These are phyloP conservation scores for Naso thynnoides DNA, from an alignment of 2,797 vertebrate species.

Conservation along the genomic window DNA sequence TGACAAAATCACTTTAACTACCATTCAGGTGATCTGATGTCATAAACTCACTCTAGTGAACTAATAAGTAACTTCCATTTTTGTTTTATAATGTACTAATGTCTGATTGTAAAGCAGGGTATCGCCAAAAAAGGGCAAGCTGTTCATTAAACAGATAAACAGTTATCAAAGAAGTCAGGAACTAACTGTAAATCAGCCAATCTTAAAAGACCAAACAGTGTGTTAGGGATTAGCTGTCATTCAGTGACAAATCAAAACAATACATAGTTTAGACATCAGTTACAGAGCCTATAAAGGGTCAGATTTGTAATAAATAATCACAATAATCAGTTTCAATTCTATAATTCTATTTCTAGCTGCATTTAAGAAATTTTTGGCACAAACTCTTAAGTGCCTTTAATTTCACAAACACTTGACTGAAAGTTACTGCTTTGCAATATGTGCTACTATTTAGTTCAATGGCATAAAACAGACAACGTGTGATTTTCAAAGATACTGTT, in stretches of 20 bases:
- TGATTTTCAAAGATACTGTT: not conserved
- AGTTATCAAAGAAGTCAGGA: too few species aligned
- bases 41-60: not conserved
- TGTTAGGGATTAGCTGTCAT: too few species aligned
- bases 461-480: not conserved
- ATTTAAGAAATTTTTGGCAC: not conserved
- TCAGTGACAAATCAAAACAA: not conserved
- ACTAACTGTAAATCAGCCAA: too few species aligned
- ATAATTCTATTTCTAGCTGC: too few species aligned
- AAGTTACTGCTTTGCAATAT: not conserved
- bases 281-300: not conserved
- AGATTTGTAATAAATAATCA: accelerated
- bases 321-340: too few species aligned
- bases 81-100: too few species aligned
- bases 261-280: not conserved
- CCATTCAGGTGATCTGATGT: too few species aligned
- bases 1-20: too few species aligned
- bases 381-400: too few species aligned
- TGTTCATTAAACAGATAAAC: too few species aligned
- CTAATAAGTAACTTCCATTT: not conserved
- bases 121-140: not conserved
- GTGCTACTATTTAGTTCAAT: not conserved
- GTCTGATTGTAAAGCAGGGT: too few species aligned
- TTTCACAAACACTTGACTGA: not conserved
- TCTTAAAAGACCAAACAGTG: too few species aligned